Base-by-base conservation (phyloP, 2,888 invertebrate genomes). In the Orthosia incerta region DNA sequence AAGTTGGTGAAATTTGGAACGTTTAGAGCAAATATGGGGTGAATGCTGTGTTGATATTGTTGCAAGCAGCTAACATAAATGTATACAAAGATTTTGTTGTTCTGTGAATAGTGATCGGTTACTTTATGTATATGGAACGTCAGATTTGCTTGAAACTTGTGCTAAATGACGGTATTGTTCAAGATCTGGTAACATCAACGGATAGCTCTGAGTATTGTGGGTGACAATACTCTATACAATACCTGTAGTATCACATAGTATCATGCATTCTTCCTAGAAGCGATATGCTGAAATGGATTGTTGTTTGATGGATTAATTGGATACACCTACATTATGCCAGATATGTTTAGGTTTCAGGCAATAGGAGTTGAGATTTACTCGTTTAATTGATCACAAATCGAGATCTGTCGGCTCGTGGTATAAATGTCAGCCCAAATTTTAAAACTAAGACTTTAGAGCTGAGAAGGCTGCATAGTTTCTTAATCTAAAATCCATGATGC, bases 1-100 rank as follows among this genome's bases (percentile, higher is more conserved):
- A 71, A 67, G 71, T 71, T 67, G 16, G 78, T 64, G 82, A 77
- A 82, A 82, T 72, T 71, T 57, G 12, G 13, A 82, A 59, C 59
- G 72, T 67, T 82, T 64, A 64, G 55, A 71, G 63, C 82, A 77
- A 82, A 72, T 82, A 72, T 82, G 78, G 82, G 67, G 66, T 77
- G 63, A 77, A 59, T 71, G 71, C 51, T 59, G 50, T 68, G 55
- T 77, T 77, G 59, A 67, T 77, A 46, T 59, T 64, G 39, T 26
- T 75, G 59, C 60, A 26, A 45, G 59, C 50, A 46, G 65, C 55
- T 48, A 15, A 70, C 53, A 12, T 53, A 66, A 79, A 61, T 51
- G 23, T 65, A 48, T 50, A 57, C 15, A 59, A 50, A 59, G 56
- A 57, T 59, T 65, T 70, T 62, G 62, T 61, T 18, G 50, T 39